These are phyloP conservation scores for Drosophila erecta DNA, from an alignment of 1,140 invertebrate genomes.

Conservation along the genomic window DNA sequence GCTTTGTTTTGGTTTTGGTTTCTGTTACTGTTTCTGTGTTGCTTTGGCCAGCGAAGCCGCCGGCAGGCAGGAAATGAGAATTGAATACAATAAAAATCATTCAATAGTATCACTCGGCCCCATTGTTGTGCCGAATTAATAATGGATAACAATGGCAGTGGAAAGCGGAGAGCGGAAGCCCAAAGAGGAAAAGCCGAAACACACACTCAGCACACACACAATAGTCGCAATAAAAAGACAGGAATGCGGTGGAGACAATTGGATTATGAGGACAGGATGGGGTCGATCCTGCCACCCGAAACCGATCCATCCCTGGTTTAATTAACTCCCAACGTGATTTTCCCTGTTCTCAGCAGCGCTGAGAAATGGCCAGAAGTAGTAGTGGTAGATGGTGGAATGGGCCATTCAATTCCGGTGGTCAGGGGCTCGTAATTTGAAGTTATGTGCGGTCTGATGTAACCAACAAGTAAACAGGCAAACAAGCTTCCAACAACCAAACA, in stretches of 20 bases:
- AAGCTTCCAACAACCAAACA: slow-evolving; percentile 5
- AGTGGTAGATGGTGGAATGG: not conserved
- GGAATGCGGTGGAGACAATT: slow-evolving; percentile 27
- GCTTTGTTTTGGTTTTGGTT: slow-evolving; percentile 27
- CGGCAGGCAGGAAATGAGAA: slow-evolving; percentile 62
- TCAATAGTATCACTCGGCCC: slow-evolving; percentile 43
- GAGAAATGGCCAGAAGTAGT: slow-evolving; percentile 1
- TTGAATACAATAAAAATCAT: slow-evolving; percentile 76
- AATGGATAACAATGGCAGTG: slow-evolving; percentile 68
- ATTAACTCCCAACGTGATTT: slow-evolving; percentile 48
- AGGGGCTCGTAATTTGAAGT: slow-evolving; percentile 67
- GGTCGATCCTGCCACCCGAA: slow-evolving; percentile 2
- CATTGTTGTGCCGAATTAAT: slow-evolving; percentile 63
- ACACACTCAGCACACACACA: slow-evolving; percentile 11
- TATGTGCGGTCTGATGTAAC: slow-evolving; percentile 74
- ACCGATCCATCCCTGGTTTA: slow-evolving; percentile 39
- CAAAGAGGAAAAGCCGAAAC: slow-evolving; percentile 34
- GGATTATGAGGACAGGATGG: slow-evolving; percentile 26
- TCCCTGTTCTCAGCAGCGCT: slow-evolving; percentile 14
- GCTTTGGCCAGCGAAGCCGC: slow-evolving; percentile 21
- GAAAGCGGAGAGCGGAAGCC: slow-evolving; percentile 23
- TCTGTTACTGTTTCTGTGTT: slow-evolving; percentile 1
- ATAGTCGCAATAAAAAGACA: slow-evolving; percentile 37
- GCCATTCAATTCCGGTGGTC: slow-evolving; percentile 26
- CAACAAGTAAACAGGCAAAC: slow-evolving; percentile 35